Evolutionary conservation across 2,113 vertebrate species (phyloP).

Genomic region (Orcinus orca): DNA sequence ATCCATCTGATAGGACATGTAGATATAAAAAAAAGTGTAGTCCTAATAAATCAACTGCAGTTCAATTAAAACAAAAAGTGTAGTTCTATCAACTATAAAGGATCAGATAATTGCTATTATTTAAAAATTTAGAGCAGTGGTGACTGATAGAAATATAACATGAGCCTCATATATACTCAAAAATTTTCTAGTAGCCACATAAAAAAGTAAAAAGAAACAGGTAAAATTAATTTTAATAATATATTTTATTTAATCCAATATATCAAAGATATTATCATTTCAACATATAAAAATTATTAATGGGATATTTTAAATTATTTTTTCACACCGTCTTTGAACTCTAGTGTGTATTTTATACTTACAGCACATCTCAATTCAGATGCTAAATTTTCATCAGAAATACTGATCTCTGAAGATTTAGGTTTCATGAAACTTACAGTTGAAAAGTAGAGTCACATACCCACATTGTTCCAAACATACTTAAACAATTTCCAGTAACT

Average conservation of each 20-base stretch:
- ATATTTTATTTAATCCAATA: conserved; percentile 15
- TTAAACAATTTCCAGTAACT: conserved; percentile 12
- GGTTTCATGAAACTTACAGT: neutral
- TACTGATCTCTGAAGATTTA: neutral
- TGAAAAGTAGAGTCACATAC: conserved; percentile 17
- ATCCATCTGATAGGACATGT: neutral
- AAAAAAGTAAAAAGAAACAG: conserved; percentile 30
- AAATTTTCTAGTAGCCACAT: conserved; percentile 10
- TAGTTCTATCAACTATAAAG: neutral
- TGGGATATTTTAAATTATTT: neutral
- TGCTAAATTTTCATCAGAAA: conserved; percentile 13
- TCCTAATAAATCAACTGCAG: neutral
- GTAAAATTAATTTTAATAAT: conserved; percentile 32
- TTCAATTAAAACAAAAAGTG: neutral
- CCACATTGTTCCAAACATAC: neutral
- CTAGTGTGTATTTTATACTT: neutral
- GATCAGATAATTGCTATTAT: conserved; percentile 31
- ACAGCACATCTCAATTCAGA: neutral
- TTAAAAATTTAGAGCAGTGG: neutral
- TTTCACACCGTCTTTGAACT: conserved; percentile 34
- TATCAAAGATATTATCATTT: conserved; percentile 33
- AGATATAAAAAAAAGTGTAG: neutral
- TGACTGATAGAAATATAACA: neutral
- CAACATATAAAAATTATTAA: conserved; percentile 28
- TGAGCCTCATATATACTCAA: neutral